Evolutionary conservation across 2,797 vertebrate genomes (phyloP), one percentile per base, ranked within the genome.

Genomic region (Forpus xanthops): DNA sequence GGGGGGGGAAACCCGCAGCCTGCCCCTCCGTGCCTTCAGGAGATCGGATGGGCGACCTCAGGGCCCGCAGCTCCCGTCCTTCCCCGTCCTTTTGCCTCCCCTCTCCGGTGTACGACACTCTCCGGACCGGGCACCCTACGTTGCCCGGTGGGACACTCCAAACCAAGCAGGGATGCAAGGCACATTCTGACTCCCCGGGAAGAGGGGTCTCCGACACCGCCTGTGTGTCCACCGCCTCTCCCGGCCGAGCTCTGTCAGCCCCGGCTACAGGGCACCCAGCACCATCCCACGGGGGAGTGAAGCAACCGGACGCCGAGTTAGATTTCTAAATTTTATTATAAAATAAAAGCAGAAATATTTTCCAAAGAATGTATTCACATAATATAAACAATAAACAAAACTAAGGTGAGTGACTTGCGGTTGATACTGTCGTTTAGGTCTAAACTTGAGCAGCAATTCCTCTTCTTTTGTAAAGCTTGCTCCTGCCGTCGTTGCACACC

Each of bases 301-400:
- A 94, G 91, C 86, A 77, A 61, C 44, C 20, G 12, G 73, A 96
- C 4, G 20, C 45, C 1, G n/a, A 71, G 58, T 65, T 75, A 94
- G 90, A 96, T 98, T 98, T 98, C 97, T 97, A 97, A 64, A 95
- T 98, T 98, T 98, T 98, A 98, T 98, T 98, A 98, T 98, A 98
- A 98, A 98, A 98, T 98, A 98, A 98, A 98, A 98, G 98, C 98
- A 98, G 98, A 98, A 98, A 97, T 98, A 97, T 98, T 97, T 97
- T 95, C 96, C 96, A 96, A 98, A 97, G 95, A 98, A 97, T 96
- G 95, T 97, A 98, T 98, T 98, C 98, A 98, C 98, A 98, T 96
- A 97, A 98, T 98, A 97, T 97, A 97, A 93, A 97, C 96, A 97
- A 97, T 95, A 95, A 96, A 96, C 95, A 96, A 96, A 97, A 90